Conservation (phyloP, 2,797 vertebrate genomes). For the Distichodus sexfasciatus region DNA sequence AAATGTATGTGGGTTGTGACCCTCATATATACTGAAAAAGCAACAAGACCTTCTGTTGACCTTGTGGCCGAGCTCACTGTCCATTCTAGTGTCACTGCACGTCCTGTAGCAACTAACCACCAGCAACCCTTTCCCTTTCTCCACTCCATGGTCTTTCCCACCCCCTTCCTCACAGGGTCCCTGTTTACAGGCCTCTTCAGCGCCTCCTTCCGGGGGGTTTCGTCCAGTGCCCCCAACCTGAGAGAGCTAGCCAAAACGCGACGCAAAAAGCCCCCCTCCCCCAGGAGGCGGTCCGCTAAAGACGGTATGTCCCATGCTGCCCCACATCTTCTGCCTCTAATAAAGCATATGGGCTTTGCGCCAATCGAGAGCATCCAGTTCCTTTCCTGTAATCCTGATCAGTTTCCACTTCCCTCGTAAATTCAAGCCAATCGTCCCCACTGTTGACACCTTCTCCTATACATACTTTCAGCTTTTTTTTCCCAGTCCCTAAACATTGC, state of each 20-base stretch:
- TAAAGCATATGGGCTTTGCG: background rate
- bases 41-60: background rate
- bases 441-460: background rate
- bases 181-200: constrained; percentile 96
- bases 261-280: constrained; percentile 86
- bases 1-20: no score
- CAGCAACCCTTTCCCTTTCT: constrained; percentile 26
- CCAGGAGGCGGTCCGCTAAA: constrained; percentile 86
- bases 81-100: constrained; percentile 44
- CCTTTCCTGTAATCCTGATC: constrained; percentile 5
- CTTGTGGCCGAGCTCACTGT: background rate
- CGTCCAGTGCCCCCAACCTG: constrained; percentile 96
- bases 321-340: background rate
- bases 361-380: background rate
- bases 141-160: constrained; percentile 61
- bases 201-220: constrained; percentile 92
- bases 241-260: constrained; percentile 92
- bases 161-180: constrained; percentile 83
- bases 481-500: background rate
- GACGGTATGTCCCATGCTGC: constrained; percentile 82
- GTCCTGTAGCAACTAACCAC: constrained; percentile 71
- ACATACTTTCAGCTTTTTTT: constrained; percentile 8
- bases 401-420: background rate
- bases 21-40: background rate
- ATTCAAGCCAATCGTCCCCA: background rate